A percentile compares a stretch with the other conserved stretches of the same genome.
phyloP scores from a whole-genome alignment of 1,140 invertebrate species.

The Pseudomyrmex dendroicus region DNA sequence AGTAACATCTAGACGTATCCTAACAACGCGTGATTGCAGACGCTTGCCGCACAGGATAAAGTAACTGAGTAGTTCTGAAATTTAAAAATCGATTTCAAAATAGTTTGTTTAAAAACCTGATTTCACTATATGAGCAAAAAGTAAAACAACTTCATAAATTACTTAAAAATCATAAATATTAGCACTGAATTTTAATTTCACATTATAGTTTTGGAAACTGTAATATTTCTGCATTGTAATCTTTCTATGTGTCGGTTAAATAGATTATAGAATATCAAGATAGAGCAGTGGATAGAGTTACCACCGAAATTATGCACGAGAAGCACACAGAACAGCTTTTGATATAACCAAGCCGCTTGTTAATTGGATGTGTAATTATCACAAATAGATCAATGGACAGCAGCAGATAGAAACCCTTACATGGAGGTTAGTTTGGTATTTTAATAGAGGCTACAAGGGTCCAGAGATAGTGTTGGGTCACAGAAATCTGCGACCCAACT shows the following conservation, averaged over 20 bases:
- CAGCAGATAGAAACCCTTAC: conserved; percentile 16
- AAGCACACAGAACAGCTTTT: neutral
- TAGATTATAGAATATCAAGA: neutral
- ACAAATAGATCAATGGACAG: conserved; percentile 43
- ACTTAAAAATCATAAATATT: no score
- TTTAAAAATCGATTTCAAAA: no score
- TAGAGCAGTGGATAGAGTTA: neutral
- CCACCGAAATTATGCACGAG: neutral
- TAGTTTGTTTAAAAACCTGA: no score
- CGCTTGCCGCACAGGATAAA: neutral
- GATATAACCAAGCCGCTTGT: conserved; percentile 8
- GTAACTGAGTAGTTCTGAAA: no score
- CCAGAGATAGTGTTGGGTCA: conserved; percentile 47
- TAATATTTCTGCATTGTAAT: neutral
- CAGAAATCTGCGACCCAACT: conserved; percentile 59
- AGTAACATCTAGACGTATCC: conserved; percentile 4
- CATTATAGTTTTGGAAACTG: neutral
- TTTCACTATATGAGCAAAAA: no score
- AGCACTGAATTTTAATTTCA: no score
- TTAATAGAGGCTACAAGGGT: conserved; percentile 63
- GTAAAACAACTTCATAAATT: no score
- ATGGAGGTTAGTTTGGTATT: conserved; percentile 34
- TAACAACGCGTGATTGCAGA: conserved; percentile 6
- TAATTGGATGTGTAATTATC: conserved; percentile 49
- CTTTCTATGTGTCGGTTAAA: neutral